Evolutionary conservation across 2,888 invertebrate species (phyloP), one percentile per base, ranked within the genome.

Genomic region (Nipponacmea schrenckii): DNA sequence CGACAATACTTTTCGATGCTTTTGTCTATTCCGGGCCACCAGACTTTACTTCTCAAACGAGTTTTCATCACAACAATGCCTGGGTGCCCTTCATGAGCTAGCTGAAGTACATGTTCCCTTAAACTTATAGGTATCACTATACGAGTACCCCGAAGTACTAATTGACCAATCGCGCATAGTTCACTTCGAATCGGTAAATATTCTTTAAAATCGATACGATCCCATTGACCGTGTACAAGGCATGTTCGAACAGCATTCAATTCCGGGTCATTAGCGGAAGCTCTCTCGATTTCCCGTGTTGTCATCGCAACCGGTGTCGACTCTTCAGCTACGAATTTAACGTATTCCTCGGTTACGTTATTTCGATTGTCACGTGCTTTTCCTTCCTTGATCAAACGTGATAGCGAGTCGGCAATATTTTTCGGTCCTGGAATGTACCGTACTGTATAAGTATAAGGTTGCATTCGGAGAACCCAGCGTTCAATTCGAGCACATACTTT

Each of bases 261-360:
- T 31, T 68, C 62, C 17, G 50, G 50, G 39, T 31, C 62, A 20
- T 56, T 24, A 24, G 20, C 31, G 48, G 56, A 68, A n/a, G 48
- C 68, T n/a, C 27, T 56, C 39, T 68, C 56, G 24, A 31, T n/a
- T 20, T 50, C 68, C 20, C 62, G 15, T 27, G 39, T 56, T 15
- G 68, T 68, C 31, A 68, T 44, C n/a, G 62, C 68, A 7, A n/a
- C 39, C 62, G 68, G 68, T 15, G 39, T 68, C 46, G 68, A 48
- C 20, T 39, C 62, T 12, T 17, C 39, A 46, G 48, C 48, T 46
- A 46, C 48, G 17, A 46, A 46, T 46, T 46, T 46, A 1, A 46
- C 3, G 48, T 46, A 46, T 46, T 46, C 1, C 12, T 46, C n/a
- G n/a, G n/a, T n/a, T n/a, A n/a, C n/a, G n/a, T n/a, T n/a, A n/a